Base-by-base conservation (phyloP, 2,113 vertebrate genomes). In the Salvelinus fontinalis region DNA sequence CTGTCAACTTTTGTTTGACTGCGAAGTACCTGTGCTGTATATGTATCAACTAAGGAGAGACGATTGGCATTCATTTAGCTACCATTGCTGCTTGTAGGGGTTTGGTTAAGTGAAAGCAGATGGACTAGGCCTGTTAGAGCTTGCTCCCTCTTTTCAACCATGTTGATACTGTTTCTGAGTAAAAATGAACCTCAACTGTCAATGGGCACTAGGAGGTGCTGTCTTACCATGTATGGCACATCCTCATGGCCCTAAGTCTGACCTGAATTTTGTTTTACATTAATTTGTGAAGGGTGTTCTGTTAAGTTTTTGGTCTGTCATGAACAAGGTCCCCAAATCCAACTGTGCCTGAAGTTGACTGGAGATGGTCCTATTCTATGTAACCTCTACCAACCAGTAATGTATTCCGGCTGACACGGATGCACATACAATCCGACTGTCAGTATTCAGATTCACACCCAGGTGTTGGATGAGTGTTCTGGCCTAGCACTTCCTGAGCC, bases 141-240 rank as follows among this genome's bases (percentile, higher is more conserved):
- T 78, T 48, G 24, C 18, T 54, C 72, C 68, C 88, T 66, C 84
- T 85, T 87, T 89, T 60, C 29, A 86, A 79, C 88, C 57, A 75
- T 54, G 88, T 84, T 62, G 16, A 18, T 18, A 54, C 4, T 54
- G 51, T 62, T 7, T 16, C n/a, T 0, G 39, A n/a, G 59, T 24
- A 22, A 62, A 62, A n/a, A n/a, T 7, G 22, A 62, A n/a, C n/a
- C 2, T 4, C 39, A 44, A 14, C 54, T 57, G 6, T 57, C 3
- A 9, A 22, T 20, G n/a, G 76, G 34, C 85, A 78, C 70, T 75
- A 89, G 83, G 79, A 75, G 84, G 82, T 79, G 84, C 86, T 86
- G 26, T 83, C 39, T 27, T 70, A 31, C 70, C 26, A 8, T 64
- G 20, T 54, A 54, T 65, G n/a, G 3, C n/a, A 62, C 16, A 22